A percentile compares a stretch with the other conserved stretches of the same genome.
Conservation (phyloP, 2,113 vertebrate genomes). For the Hippocampus comes region DNA sequence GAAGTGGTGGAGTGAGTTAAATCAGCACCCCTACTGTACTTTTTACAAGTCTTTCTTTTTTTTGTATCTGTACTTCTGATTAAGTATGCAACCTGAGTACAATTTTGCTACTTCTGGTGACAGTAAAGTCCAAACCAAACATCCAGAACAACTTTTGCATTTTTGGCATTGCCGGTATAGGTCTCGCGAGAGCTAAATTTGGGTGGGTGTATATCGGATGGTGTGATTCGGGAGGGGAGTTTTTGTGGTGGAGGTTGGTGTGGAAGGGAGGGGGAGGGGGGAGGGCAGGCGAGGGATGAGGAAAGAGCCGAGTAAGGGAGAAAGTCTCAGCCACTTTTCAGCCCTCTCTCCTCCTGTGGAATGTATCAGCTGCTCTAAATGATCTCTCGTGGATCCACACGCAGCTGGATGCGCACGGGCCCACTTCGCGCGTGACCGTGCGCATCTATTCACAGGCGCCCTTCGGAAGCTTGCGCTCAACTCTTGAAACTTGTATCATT, state of each 20-base stretch:
- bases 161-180: neutral
- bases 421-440: conserved; percentile 48
- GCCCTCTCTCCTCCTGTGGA: conserved; percentile 61
- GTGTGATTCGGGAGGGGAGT: neutral
- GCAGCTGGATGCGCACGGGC: conserved; percentile 53
- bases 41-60: neutral
- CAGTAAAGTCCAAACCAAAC: neutral
- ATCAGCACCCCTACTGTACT: no score
- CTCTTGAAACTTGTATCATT: conserved; percentile 18
- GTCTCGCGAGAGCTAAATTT: conserved; percentile 4
- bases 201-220: neutral
- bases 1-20: no score
- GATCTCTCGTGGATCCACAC: conserved; percentile 49
- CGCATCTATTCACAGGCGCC: conserved; percentile 52
- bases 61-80: neutral
- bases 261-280: conserved; percentile 64
- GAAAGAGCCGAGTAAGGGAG: conserved; percentile 54
- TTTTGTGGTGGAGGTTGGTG: conserved; percentile 40
- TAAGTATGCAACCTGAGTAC: neutral
- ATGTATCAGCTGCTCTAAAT: conserved; percentile 61
- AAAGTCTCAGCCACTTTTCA: conserved; percentile 43
- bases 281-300: conserved; percentile 62
- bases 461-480: conserved; percentile 34
- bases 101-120: neutral
- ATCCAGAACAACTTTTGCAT: neutral